Evolutionary conservation across 2,113 vertebrate genomes (phyloP).

Genomic region (Arothron firmamentum): DNA sequence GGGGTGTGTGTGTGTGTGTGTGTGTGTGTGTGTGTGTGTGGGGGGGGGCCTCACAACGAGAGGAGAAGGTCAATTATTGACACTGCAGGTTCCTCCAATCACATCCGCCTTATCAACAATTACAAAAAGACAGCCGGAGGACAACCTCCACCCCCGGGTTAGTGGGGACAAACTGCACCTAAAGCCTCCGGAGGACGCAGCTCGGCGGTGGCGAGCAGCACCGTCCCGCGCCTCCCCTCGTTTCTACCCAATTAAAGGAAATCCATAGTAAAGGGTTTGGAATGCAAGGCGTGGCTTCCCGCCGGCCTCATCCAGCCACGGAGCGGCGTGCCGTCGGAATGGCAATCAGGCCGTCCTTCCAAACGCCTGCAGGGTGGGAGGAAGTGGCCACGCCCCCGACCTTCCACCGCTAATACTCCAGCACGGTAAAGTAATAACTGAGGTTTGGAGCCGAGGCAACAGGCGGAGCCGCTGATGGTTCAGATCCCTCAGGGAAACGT

Average conservation of each 20-base stretch:
- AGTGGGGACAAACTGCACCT: slow-evolving; percentile 2
- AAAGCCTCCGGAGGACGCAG: slow-evolving; percentile 11
- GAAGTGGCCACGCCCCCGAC: slow-evolving; percentile 8
- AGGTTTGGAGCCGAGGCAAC: too few relatives aligned
- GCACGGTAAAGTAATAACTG: not conserved
- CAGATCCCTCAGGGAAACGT: too few relatives aligned
- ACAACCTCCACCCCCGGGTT: slow-evolving; percentile 1
- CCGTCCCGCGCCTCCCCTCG: slow-evolving; percentile 33
- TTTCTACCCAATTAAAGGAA: slow-evolving; percentile 71
- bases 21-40: too few relatives aligned
- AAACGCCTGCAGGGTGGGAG: not conserved
- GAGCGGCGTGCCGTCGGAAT: slow-evolving; percentile 49
- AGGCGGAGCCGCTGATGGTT: too few relatives aligned
- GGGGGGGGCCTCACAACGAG: slow-evolving; percentile 9
- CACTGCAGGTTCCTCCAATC: slow-evolving; percentile 1
- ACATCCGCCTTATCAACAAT: not conserved
- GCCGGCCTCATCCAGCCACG: slow-evolving; percentile 51
- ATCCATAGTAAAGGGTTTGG: slow-evolving; percentile 61
- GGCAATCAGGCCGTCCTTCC: slow-evolving; percentile 31
- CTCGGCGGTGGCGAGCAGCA: slow-evolving; percentile 8
- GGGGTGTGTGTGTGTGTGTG: too few relatives aligned
- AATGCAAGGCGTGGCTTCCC: slow-evolving; percentile 55
- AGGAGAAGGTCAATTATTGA: not conserved
- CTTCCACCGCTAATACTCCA: not conserved
- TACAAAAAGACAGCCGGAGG: slow-evolving; percentile 3